Percentiles rank a stretch among this genome's conserved stretches.
These are phyloP conservation scores for Machimus rusticus DNA, from an alignment of 2,888 invertebrate species.

Conservation along the genomic window DNA sequence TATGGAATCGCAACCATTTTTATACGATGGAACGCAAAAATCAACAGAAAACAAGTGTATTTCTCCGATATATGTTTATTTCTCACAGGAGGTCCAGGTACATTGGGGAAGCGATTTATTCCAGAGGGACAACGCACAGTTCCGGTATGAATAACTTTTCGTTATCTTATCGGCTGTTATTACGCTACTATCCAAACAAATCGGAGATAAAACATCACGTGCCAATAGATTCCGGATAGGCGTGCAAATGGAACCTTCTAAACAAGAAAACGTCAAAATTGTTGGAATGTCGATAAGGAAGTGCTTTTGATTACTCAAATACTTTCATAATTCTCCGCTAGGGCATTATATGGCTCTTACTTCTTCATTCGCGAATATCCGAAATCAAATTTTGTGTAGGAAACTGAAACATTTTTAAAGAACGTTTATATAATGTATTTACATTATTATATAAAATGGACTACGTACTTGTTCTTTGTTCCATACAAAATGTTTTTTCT, in stretches of 20 bases:
- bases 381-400: no score
- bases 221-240: neutral
- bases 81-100: neutral
- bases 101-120: neutral
- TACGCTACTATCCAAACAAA: neutral
- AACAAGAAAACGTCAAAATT: neutral
- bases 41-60: neutral
- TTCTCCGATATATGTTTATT: neutral
- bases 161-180: neutral
- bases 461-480: no score
- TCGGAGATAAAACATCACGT: neutral
- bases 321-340: neutral
- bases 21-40: neutral
- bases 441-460: no score
- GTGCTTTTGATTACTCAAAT: neutral
- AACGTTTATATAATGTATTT: no score
- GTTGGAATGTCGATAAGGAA: neutral
- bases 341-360: no score
- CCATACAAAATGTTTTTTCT: no score
- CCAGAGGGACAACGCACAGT: neutral
- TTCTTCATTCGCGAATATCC: no score
- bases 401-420: no score
- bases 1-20: constrained; percentile 32
- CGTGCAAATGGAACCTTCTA: neutral
- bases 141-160: neutral